Percentiles rank a stretch among this genome's conserved stretches.
Conservation (phyloP, 2,113 vertebrate genomes). For the Hemibagrus wyckioides region DNA sequence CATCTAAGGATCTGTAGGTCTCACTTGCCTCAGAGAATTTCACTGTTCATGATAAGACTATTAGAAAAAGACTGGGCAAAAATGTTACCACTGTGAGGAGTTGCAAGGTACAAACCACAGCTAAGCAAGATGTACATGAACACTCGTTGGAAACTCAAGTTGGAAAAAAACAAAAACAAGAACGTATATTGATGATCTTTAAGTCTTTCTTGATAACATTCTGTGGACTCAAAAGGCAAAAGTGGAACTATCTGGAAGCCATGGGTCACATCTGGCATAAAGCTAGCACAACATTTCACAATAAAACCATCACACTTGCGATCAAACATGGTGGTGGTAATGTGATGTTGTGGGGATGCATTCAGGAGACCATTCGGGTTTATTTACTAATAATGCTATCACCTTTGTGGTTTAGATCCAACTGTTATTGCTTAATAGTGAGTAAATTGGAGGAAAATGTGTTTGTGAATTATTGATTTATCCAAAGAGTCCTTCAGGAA, state of each 20-base stretch:
- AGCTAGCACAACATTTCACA: not conserved
- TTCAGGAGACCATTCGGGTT: not conserved
- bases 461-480: not conserved
- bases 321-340: not conserved
- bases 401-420: not conserved
- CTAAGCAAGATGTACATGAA: not conserved
- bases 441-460: too few relatives aligned
- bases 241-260: not conserved
- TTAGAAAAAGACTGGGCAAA: not conserved
- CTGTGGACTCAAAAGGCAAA: not conserved
- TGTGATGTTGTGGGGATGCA: not conserved
- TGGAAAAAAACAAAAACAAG: not conserved
- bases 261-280: not conserved
- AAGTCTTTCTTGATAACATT: not conserved
- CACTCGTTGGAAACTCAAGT: not conserved
- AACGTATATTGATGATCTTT: not conserved
- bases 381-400: not conserved
- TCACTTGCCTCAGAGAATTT: not conserved
- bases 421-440: not conserved
- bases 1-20: not conserved
- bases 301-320: not conserved
- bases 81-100: not conserved
- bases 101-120: not conserved
- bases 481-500: not conserved
- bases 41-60: not conserved